Conservation (phyloP, 2,888 invertebrate species). For the Petrophora chlorosata region DNA sequence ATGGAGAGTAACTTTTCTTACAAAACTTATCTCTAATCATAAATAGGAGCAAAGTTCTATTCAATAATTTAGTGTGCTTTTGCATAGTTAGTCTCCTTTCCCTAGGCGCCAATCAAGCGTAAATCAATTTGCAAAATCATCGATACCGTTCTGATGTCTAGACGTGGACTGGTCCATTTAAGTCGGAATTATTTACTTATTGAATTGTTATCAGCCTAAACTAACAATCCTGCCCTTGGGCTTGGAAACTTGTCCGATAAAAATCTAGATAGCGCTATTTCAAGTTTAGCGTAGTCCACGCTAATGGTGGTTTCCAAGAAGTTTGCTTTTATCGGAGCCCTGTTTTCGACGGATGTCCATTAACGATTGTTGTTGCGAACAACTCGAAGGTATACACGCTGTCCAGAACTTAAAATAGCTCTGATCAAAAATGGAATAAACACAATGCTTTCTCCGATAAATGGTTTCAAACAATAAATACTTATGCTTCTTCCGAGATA, state of each 20-base stretch:
- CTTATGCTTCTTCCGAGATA: constrained; percentile 12
- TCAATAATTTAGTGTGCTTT: too few species aligned
- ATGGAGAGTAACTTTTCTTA: too few species aligned
- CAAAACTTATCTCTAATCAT: too few species aligned
- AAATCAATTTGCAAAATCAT: constrained; percentile 7
- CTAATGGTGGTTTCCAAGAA: constrained; percentile 49
- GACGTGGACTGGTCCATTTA: constrained; percentile 5
- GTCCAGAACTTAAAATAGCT: constrained; percentile 8
- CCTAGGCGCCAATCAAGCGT: constrained; percentile 5
- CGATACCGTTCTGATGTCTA: constrained; percentile 16
- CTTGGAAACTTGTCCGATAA: constrained; percentile 5
- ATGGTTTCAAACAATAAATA: constrained; percentile 6
- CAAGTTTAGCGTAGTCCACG: constrained; percentile 28
- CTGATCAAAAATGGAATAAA: not conserved
- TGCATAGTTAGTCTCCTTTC: too few species aligned
- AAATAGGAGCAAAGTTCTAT: too few species aligned
- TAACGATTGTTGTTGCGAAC: constrained; percentile 59
- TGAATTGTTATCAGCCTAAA: constrained; percentile 7
- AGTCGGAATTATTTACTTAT: constrained; percentile 3
- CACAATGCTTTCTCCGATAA: constrained; percentile 1
- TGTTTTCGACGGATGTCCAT: constrained; percentile 55
- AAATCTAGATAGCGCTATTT: constrained; percentile 22
- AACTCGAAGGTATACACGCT: constrained; percentile 54
- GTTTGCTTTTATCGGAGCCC: constrained; percentile 44
- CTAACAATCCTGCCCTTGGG: constrained; percentile 14